Conservation (phyloP, 2,797 vertebrate species). For the Eulemur mongoz region DNA sequence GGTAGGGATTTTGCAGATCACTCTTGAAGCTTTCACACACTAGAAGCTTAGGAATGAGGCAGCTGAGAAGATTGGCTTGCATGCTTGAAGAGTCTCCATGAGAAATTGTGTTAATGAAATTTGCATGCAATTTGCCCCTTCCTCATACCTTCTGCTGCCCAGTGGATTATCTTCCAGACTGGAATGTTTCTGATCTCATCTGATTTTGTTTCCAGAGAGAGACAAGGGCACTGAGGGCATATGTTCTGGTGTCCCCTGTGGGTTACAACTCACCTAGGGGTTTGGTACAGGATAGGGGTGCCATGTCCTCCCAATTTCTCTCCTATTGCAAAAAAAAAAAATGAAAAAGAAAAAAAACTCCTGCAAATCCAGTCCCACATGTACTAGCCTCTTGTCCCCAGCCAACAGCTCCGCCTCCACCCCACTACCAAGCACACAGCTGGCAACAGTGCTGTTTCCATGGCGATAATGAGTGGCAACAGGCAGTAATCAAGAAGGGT, state of each 20-base stretch:
- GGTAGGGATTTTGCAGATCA: not conserved
- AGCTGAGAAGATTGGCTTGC: not conserved
- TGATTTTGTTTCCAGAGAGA: conserved; percentile 62
- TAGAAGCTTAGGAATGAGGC: not conserved
- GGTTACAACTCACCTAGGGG: not conserved
- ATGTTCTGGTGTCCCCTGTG: conserved; percentile 21
- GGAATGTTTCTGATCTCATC: conserved; percentile 55
- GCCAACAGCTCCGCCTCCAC: conserved; percentile 20
- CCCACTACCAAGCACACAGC: conserved; percentile 66
- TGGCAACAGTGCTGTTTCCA: conserved; percentile 77
- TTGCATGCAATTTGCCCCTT: conserved; percentile 47
- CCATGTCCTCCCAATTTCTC: not conserved
- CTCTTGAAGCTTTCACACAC: not conserved
- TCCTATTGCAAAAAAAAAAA: not conserved
- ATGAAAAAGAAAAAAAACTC: not conserved
- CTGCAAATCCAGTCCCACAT: conserved; percentile 39
- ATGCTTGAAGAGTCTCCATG: conserved; percentile 29
- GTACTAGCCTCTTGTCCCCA: conserved; percentile 51
- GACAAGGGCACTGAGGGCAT: conserved; percentile 41
- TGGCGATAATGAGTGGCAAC: conserved; percentile 77
- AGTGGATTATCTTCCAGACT: conserved; percentile 42
- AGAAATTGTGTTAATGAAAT: conserved; percentile 67
- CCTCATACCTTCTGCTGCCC: conserved; percentile 42
- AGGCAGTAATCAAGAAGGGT: conserved; percentile 78
- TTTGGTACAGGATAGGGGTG: not conserved